Evolutionary conservation across 2,888 invertebrate genomes (phyloP).

Genomic region (Yponomeuta evonymella): DNA sequence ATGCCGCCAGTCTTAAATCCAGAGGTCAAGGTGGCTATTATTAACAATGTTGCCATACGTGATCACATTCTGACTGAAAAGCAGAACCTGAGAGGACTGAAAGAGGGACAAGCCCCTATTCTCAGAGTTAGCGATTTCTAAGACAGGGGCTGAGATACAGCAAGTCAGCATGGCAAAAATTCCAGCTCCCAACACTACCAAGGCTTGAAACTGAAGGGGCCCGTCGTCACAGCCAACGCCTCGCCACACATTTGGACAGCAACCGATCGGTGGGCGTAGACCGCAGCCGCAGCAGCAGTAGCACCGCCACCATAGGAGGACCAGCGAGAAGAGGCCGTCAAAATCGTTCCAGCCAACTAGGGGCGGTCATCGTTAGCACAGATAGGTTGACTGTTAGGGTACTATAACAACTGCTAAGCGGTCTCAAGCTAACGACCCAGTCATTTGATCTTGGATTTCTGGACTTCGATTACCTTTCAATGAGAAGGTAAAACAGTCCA

Average conservation of each 20-base stretch:
- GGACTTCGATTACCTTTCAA: neutral
- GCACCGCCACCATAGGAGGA: neutral
- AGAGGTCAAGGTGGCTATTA: slow-evolving; percentile 3
- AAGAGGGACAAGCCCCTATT: neutral
- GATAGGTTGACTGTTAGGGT: neutral
- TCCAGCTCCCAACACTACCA: neutral
- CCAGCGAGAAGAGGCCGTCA: neutral
- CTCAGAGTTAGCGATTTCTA: neutral
- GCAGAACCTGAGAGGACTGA: neutral
- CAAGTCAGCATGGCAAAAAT: neutral
- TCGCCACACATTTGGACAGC: neutral
- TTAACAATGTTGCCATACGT: neutral
- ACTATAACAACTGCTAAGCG: neutral
- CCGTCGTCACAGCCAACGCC: slow-evolving; percentile 1
- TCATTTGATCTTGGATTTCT: neutral
- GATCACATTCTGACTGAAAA: neutral
- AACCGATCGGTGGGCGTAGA: neutral
- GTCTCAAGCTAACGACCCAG: neutral
- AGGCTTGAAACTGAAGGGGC: slow-evolving; percentile 9
- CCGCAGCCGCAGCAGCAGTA: neutral
- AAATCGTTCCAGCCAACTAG: neutral
- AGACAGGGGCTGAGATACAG: neutral
- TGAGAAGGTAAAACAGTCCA: neutral
- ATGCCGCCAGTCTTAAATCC: neutral
- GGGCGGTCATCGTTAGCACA: neutral